phyloP scores from a whole-genome alignment of 2,113 vertebrate species.

The Carollia perspicillata region DNA sequence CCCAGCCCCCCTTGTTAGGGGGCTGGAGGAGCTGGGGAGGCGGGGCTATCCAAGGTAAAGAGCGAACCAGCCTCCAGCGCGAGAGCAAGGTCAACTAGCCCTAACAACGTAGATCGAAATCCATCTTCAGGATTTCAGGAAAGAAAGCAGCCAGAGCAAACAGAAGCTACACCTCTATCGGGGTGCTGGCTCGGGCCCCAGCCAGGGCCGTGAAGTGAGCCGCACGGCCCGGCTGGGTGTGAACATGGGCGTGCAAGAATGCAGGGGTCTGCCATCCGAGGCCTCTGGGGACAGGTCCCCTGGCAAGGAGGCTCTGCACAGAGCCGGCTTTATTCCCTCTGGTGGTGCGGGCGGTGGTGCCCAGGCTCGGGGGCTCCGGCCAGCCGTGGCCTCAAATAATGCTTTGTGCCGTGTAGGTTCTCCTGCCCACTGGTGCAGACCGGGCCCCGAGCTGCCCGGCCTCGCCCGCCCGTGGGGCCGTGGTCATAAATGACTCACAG shows the following conservation, averaged over 20 bases:
- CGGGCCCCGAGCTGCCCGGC: background rate
- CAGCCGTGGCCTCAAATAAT: slow-evolving; percentile 66
- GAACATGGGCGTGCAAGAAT: slow-evolving; percentile 37
- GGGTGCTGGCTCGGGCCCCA: slow-evolving; percentile 14
- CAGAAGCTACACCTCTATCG: slow-evolving; percentile 60
- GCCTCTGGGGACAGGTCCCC: background rate
- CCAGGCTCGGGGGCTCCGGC: slow-evolving; percentile 19
- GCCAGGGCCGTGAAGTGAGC: slow-evolving; percentile 28
- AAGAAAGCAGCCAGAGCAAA: slow-evolving; percentile 72
- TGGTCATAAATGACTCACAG: background rate
- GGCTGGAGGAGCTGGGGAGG: background rate
- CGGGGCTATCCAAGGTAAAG: background rate
- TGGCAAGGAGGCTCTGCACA: background rate
- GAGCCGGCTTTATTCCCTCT: slow-evolving; percentile 65
- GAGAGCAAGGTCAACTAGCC: slow-evolving; percentile 53
- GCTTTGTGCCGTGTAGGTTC: slow-evolving; percentile 45
- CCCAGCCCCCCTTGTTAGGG: background rate
- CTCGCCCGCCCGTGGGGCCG: background rate
- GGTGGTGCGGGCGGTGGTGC: background rate
- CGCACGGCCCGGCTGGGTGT: background rate
- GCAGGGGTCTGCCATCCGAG: background rate
- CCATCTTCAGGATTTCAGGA: slow-evolving; percentile 60
- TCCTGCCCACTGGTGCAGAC: slow-evolving; percentile 19
- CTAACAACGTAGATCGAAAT: slow-evolving; percentile 74
- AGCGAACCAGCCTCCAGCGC: slow-evolving; percentile 41